phyloP scores from a whole-genome alignment of 2,113 vertebrate genomes.

The Raphicerus campestris region DNA sequence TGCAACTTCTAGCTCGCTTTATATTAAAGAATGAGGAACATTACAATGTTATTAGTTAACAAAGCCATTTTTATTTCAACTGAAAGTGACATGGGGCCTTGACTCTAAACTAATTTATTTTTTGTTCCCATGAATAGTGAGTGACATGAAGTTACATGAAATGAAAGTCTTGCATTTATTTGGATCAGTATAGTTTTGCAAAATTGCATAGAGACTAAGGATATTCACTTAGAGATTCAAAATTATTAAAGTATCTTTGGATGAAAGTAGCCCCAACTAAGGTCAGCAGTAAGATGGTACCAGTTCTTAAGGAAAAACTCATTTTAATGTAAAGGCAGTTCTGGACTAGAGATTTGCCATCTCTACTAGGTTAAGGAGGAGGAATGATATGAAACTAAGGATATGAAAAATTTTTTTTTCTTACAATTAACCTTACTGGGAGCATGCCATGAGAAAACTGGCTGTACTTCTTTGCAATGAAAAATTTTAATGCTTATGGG shows the following conservation, averaged over 20 bases:
- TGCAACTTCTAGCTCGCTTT: neutral
- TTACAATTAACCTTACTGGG: neutral
- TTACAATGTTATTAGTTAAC: slow-evolving; percentile 8
- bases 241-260: slow-evolving; percentile 23
- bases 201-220: neutral
- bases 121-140: neutral
- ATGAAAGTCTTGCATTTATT: neutral
- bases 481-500: neutral
- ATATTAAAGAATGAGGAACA: slow-evolving; percentile 2
- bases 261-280: neutral
- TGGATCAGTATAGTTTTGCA: neutral
- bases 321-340: neutral
- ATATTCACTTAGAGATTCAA: slow-evolving; percentile 16
- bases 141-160: neutral
- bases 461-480: neutral
- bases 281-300: neutral
- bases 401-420: neutral
- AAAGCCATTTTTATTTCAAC: slow-evolving; percentile 19
- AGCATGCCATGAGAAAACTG: neutral
- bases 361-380: neutral
- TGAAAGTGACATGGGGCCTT: neutral
- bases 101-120: slow-evolving; percentile 29
- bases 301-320: neutral
- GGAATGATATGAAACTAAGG: neutral
- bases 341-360: neutral